A percentile compares a stretch with the other conserved stretches of the same genome.
phyloP scores from a whole-genome alignment of 2,113 vertebrate species.

The Bucco capensis region DNA sequence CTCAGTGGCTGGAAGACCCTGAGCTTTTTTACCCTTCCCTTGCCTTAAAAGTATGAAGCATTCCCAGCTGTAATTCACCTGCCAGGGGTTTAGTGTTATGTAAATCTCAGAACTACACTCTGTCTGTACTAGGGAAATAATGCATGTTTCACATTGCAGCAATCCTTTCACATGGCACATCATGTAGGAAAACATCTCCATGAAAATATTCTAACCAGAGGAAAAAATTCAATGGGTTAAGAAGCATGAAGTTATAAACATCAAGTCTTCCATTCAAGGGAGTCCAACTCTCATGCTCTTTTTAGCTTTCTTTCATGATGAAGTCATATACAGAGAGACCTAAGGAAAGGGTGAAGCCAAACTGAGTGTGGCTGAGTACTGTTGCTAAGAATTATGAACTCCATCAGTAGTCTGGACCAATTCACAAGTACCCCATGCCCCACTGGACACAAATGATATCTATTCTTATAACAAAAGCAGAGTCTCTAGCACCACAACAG shows the following conservation, averaged over 20 bases:
- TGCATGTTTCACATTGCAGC: background rate
- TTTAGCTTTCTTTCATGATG: background rate
- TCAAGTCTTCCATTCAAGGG: background rate
- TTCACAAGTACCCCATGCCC: background rate
- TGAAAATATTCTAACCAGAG: background rate
- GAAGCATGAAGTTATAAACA: background rate
- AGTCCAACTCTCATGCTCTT: background rate
- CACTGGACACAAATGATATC: background rate
- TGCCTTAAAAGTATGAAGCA: background rate
- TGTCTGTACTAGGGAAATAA: background rate
- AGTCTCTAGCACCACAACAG: background rate
- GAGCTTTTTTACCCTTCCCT: background rate
- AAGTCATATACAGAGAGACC: background rate
- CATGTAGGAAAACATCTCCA: background rate
- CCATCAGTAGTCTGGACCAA: background rate
- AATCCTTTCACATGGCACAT: background rate
- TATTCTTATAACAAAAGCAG: background rate
- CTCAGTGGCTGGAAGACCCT: background rate
- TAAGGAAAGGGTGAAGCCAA: background rate
- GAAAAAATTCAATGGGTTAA: background rate
- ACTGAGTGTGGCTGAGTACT: background rate
- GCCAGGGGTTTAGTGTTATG: background rate
- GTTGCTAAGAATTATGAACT: background rate
- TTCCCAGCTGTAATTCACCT: background rate
- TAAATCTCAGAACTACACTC: background rate